Conservation (phyloP, 2,113 vertebrate genomes). For the Urocynchramus pylzowi region DNA sequence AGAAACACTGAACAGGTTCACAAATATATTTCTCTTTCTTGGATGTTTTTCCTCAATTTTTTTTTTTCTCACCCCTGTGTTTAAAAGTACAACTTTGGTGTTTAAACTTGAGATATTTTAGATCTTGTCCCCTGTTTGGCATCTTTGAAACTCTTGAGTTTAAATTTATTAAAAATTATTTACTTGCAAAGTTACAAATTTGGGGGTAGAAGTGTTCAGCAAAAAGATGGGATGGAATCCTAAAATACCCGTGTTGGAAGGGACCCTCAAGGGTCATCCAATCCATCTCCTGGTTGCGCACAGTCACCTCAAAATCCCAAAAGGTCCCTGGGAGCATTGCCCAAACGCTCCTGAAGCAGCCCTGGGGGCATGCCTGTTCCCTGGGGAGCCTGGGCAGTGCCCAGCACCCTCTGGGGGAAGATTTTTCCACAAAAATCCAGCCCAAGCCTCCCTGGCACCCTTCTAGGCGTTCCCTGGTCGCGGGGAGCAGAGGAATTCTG, state of each 20-base stretch:
- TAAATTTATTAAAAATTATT: background rate
- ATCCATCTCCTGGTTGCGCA: background rate
- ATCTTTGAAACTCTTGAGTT: background rate
- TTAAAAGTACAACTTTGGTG: fast-evolving
- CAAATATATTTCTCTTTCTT: fast-evolving
- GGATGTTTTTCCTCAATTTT: fast-evolving
- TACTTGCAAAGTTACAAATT: background rate
- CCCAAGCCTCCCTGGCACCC: too few species aligned
- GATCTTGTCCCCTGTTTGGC: fast-evolving
- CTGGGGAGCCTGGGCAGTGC: background rate
- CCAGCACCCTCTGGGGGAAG: background rate
- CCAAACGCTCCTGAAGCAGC: fast-evolving
- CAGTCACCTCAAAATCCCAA: background rate
- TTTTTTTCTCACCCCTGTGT: fast-evolving
- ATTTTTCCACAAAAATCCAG: background rate
- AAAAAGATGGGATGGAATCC: background rate
- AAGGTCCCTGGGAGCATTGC: fast-evolving
- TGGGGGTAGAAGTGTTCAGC: fast-evolving
- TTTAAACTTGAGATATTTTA: background rate
- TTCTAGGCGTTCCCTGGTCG: background rate
- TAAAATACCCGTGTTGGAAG: too few species aligned
- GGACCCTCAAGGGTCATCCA: background rate
- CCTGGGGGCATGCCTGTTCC: fast-evolving
- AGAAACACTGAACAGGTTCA: background rate
- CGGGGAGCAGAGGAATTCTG: background rate